Base-by-base conservation (phyloP, 2,113 vertebrate genomes). In the Zapus hudsonius region DNA sequence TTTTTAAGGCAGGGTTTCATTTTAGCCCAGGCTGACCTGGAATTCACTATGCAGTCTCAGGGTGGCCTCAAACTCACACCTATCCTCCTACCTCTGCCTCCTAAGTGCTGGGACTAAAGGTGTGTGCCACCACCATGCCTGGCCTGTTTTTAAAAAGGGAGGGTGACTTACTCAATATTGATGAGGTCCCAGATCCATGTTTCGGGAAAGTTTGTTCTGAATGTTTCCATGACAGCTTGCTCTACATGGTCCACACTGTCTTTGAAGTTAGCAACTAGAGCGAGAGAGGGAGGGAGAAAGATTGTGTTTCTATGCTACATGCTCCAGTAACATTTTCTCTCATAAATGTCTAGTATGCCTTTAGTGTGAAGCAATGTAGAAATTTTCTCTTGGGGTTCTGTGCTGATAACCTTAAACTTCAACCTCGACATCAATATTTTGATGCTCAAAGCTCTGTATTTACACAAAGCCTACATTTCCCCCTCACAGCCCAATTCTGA, bases 111-210 rank as follows among this genome's bases (percentile, higher is more conserved):
- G n/a, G n/a, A n/a, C n/a, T n/a, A n/a, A n/a, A n/a, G n/a, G n/a
- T n/a, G n/a, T n/a, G n/a, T n/a, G n/a, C n/a, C n/a, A n/a, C n/a
- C n/a, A n/a, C n/a, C n/a, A n/a, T n/a, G n/a, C n/a, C n/a, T n/a
- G n/a, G n/a, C n/a, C n/a, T n/a, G n/a, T 69, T 69, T 23, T 38
- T 31, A 15, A 15, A 42, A 40, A 57, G 44, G 33, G 19, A 22
- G 29, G 11, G 25, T 64, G 47, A 66, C 96, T 98, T 70, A 99
- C 99, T 98, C 94, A 0, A 98, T 92, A 55, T 96, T 90, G 83
- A 98, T 29, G 11, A 99, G 95, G 29, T 98, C 96, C 99, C 99
- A 99, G 52, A 99, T 97, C 99, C 99, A 99, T 0, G 99, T 99
- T 97, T 99, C 98, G 0, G 99, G 99, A 92, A 99, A 99, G 79